These are phyloP conservation scores for Bombylius major DNA, from an alignment of 2,888 invertebrate species.

Conservation along the genomic window DNA sequence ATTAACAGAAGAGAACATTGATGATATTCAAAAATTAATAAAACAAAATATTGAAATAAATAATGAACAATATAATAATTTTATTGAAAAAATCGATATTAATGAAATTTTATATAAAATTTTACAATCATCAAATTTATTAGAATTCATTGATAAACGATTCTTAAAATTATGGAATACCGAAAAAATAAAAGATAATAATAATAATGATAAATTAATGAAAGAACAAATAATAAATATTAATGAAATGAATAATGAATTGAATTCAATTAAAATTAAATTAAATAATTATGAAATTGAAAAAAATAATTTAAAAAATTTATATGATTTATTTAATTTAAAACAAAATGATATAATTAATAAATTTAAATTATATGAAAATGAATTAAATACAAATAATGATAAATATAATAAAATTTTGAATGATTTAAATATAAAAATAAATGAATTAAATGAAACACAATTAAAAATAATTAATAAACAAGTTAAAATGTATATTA, in stretches of 20 bases:
- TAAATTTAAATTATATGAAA: constrained; percentile 24
- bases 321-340: constrained; percentile 24
- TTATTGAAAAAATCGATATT: constrained; percentile 27
- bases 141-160: constrained; percentile 23
- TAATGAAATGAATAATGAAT: constrained; percentile 40
- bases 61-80: constrained; percentile 22
- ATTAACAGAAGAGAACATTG: constrained; percentile 30
- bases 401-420: background rate
- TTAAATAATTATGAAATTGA: constrained; percentile 39
- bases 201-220: constrained; percentile 10
- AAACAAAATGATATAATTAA: constrained; percentile 25
- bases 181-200: constrained; percentile 17
- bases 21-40: constrained; percentile 30
- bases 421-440: background rate
- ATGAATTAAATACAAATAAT: background rate
- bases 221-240: constrained; percentile 25
- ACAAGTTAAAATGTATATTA: constrained; percentile 42
- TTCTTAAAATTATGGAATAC: constrained; percentile 23
- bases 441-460: constrained; percentile 21
- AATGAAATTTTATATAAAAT: constrained; percentile 31
- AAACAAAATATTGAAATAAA: constrained; percentile 24
- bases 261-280: constrained; percentile 44
- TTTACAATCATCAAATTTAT: constrained; percentile 26
- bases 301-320: constrained; percentile 27
- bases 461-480: constrained; percentile 44